Evolutionary conservation across 2,797 vertebrate species (phyloP).

Genomic region (Synaphobranchus kaupii): DNA sequence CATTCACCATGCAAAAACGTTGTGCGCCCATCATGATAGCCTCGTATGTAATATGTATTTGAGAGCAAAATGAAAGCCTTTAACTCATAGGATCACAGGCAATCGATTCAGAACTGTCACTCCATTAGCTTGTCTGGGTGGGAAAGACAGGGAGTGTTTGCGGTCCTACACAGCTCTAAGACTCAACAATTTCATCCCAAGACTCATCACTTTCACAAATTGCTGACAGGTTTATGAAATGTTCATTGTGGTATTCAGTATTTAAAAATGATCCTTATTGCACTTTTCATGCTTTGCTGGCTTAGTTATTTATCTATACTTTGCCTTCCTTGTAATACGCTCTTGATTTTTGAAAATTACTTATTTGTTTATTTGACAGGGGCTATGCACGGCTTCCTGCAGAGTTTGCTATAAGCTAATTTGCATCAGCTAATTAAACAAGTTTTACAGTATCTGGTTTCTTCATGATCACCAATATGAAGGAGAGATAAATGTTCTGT

Average conservation of each 20-base stretch:
- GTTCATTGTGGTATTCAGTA: neutral
- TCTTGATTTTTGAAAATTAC: neutral
- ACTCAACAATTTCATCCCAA: neutral
- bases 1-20: neutral
- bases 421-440: constrained; percentile 4
- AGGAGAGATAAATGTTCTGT: neutral
- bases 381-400: neutral
- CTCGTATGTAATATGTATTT: neutral
- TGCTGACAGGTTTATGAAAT: constrained; percentile 3
- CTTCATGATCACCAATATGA: neutral
- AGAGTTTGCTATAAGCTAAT: neutral
- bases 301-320: neutral
- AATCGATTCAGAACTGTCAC: neutral
- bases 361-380: neutral
- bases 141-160: neutral
- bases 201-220: neutral
- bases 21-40: neutral
- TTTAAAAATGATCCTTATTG: constrained; percentile 1
- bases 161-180: too few species aligned
- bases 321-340: neutral
- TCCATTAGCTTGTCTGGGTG: neutral
- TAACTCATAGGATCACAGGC: neutral
- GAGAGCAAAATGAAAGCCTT: neutral
- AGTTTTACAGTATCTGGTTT: neutral
- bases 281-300: neutral